Evolutionary conservation across 2,113 vertebrate genomes (phyloP).

Genomic region (Sylvietta virens): DNA sequence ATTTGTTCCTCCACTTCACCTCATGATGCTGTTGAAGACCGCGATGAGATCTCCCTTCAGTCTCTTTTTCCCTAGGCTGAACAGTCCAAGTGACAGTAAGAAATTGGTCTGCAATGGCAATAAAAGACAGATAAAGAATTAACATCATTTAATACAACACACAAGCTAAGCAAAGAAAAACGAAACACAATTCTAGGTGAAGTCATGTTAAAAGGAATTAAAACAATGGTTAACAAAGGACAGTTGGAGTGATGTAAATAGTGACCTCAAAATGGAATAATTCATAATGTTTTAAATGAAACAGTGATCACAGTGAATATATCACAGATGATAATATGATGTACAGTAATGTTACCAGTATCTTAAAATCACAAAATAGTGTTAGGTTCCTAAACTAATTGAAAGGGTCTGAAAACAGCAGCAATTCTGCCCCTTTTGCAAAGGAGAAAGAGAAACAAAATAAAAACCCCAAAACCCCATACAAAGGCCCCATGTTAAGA

Average conservation of each 20-base stretch:
- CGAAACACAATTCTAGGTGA: neutral
- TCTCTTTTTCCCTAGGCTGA: neutral
- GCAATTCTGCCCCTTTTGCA: neutral
- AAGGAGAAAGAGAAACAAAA: neutral
- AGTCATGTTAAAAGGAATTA: neutral
- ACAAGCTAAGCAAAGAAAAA: neutral
- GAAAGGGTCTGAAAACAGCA: neutral
- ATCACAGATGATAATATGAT: neutral
- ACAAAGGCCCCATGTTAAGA: neutral
- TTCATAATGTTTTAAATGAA: neutral
- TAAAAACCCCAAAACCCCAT: rapidly evolving
- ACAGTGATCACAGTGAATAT: neutral
- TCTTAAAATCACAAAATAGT: neutral
- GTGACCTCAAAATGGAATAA: neutral
- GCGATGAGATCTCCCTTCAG: neutral
- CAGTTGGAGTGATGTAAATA: neutral
- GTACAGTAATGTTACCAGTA: neutral
- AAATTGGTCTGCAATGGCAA: neutral
- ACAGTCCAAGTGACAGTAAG: neutral
- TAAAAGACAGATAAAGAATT: neutral
- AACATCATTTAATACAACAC: neutral
- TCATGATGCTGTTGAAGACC: neutral
- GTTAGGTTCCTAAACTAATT: neutral
- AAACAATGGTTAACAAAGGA: neutral
- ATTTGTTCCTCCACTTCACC: neutral